phyloP scores from a whole-genome alignment of 2,113 vertebrate genomes.

The Chauna torquata region DNA sequence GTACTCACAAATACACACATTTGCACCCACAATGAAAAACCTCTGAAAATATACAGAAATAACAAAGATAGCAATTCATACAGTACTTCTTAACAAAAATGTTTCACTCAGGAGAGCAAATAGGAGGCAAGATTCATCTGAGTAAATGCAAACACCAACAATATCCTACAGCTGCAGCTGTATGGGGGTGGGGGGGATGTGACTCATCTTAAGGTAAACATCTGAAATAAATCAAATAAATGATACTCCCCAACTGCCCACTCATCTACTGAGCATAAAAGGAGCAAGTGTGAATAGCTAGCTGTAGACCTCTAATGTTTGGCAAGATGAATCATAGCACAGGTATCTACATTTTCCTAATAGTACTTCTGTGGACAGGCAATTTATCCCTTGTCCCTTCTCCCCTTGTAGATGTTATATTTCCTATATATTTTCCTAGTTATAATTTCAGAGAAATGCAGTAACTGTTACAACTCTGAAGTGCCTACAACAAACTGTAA shows the following conservation, averaged over 20 bases:
- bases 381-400: neutral
- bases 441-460: neutral
- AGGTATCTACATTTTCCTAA: neutral
- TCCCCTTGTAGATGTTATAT: neutral
- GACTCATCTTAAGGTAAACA: constrained; percentile 1
- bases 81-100: neutral
- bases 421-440: neutral
- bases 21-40: neutral
- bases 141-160: neutral
- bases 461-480: neutral
- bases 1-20: neutral
- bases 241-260: neutral
- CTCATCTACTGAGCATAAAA: neutral
- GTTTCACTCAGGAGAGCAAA: neutral
- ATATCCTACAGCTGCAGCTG: neutral
- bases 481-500: neutral
- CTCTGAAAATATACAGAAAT: neutral
- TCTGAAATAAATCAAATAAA: constrained; percentile 7
- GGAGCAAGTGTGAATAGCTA: neutral
- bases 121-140: neutral
- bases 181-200: neutral
- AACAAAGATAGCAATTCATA: neutral
- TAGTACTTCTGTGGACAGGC: neutral
- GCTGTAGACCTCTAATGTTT: neutral
- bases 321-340: neutral